Conservation (phyloP, 1,140 invertebrate genomes). For the Phymastichus coffea region DNA sequence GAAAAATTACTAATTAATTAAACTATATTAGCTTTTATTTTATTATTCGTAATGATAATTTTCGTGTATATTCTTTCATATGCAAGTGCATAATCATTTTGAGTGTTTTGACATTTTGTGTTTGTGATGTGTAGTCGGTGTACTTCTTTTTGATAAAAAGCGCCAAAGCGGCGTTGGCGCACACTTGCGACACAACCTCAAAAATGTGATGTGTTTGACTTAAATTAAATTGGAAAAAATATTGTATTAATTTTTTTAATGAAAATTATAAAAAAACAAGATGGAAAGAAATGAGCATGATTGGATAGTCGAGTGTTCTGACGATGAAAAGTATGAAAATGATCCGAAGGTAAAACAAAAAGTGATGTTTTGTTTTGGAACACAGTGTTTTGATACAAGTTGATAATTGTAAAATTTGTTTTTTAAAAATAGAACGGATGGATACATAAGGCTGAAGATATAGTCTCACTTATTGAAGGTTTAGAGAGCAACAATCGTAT, state of each 20-base stretch:
- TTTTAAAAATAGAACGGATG: slow-evolving; percentile 41
- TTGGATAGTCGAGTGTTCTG: slow-evolving; percentile 63
- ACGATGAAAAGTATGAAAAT: slow-evolving; percentile 60
- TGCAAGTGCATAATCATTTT: too few relatives aligned
- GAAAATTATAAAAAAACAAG: neutral
- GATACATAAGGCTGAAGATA: slow-evolving; percentile 52
- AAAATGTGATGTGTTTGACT: slow-evolving; percentile 21
- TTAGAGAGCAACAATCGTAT: slow-evolving; percentile 59
- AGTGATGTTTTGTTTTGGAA: neutral
- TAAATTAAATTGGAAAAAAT: slow-evolving; percentile 14
- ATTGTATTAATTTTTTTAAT: neutral
- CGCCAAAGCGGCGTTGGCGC: slow-evolving; percentile 2
- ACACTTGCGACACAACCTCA: slow-evolving; percentile 20
- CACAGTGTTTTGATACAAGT: slow-evolving; percentile 6
- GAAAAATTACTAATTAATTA: too few relatives aligned
- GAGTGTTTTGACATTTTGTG: too few relatives aligned
- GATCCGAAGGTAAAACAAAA: slow-evolving; percentile 42
- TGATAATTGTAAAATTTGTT: neutral
- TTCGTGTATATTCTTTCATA: too few relatives aligned
- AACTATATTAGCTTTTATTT: too few relatives aligned
- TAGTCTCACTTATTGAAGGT: slow-evolving; percentile 60
- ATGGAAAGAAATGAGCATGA: slow-evolving; percentile 57
- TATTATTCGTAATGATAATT: too few relatives aligned
- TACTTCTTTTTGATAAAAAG: too few relatives aligned
- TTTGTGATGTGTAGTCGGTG: too few relatives aligned